Evolutionary conservation across 2,888 invertebrate genomes (phyloP), one percentile per base, ranked within the genome.

Genomic region (Sclerodermus sp.): DNA sequence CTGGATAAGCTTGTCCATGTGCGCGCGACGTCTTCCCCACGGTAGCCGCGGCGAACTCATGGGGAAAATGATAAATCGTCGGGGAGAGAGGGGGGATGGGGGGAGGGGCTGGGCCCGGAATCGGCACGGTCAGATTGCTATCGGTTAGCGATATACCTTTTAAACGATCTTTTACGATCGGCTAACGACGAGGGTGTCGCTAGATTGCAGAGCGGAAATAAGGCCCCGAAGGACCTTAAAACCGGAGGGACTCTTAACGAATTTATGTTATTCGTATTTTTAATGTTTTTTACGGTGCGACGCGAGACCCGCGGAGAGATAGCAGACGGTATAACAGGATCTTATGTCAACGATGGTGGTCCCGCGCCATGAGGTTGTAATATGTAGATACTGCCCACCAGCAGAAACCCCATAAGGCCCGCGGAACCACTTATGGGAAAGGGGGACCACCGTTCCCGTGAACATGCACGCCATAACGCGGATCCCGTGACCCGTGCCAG

Each of bases 321-420:
- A 60, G 67, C 67, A 66, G 66, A 71, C 62, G 64, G 66, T 66
- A 70, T 71, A 71, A 71, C 68, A 71, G 70, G 71, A 71, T 71
- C 71, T 67, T 68, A 66, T 70, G 71, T 71, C 71, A 68, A 70
- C 63, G 64, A 60, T 56, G 71, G 71, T 71, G 71, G 71, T 71
- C 71, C 57, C 60, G 65, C 62, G 64, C 68, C 68, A 62, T 65
- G 62, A 63, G 63, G 60, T 66, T 67, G 66, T 67, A 66, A 68
- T 65, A 66, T 68, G 68, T 60, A 67, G 67, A 68, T 67, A 68
- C 62, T 65, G 64, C 62, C 62, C 62, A 59, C 60, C 62, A 55
- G 57, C 62, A 57, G 67, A 62, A 67, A 67, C 57, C 62, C 53
- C 56, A 45, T 53, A 56, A 56, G 36, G 30, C 34, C 47, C 42